Evolutionary conservation across 1,140 invertebrate species (phyloP).

Genomic region (Brachionus rotundiformis): DNA sequence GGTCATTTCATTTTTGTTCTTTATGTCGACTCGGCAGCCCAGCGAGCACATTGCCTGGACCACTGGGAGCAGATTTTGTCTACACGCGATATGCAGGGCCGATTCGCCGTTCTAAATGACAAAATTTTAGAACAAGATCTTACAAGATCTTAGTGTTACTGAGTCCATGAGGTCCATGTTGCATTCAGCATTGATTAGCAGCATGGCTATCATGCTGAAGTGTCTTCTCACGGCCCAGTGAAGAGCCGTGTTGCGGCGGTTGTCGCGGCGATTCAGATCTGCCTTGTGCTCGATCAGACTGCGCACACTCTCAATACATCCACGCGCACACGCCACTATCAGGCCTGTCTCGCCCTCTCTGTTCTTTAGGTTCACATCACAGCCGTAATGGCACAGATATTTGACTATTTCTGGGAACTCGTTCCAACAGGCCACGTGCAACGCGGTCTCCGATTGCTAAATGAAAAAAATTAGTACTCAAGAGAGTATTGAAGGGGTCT

Average conservation of each 20-base stretch:
- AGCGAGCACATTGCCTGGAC: slow-evolving; percentile 75
- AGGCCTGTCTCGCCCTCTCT: slow-evolving; percentile 65
- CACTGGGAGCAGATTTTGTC: slow-evolving; percentile 71
- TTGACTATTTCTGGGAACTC: slow-evolving; percentile 66
- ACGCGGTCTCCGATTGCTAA: slow-evolving; percentile 67
- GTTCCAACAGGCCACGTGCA: slow-evolving; percentile 69
- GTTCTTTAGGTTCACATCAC: slow-evolving; percentile 41
- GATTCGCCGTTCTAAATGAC: slow-evolving; percentile 71
- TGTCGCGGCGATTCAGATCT: slow-evolving; percentile 74
- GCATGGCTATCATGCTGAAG: slow-evolving; percentile 75
- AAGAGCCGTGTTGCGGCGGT: slow-evolving; percentile 68
- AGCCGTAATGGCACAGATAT: slow-evolving; percentile 23
- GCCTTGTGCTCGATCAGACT: slow-evolving; percentile 76
- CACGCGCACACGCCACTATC: slow-evolving; percentile 67
- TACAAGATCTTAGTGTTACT: slow-evolving; percentile 54
- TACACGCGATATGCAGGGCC: slow-evolving; percentile 74
- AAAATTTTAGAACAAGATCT: background rate
- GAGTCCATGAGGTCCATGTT: slow-evolving; percentile 72
- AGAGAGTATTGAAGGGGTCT: too few species aligned
- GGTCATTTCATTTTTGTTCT: slow-evolving; percentile 66
- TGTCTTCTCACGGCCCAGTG: slow-evolving; percentile 70
- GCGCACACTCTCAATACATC: slow-evolving; percentile 72
- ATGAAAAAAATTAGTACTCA: slow-evolving; percentile 20
- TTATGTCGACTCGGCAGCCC: slow-evolving; percentile 73
- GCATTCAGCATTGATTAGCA: slow-evolving; percentile 87